Evolutionary conservation across 2,888 invertebrate genomes (phyloP).

Genomic region (Hipparchia semele): DNA sequence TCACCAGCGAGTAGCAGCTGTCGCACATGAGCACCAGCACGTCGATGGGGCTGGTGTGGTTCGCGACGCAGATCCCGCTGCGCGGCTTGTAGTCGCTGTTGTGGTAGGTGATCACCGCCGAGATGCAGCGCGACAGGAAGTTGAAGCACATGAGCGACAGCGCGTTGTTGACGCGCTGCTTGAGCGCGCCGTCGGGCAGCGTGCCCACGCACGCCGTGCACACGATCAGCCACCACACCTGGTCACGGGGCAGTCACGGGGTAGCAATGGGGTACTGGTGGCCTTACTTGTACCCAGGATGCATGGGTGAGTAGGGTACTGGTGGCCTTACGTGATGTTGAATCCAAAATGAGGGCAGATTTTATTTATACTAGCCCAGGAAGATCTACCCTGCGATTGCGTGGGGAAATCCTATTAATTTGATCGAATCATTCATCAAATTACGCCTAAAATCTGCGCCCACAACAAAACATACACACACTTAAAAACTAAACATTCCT

Average conservation of each 20-base stretch:
- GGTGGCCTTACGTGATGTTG: too few relatives aligned
- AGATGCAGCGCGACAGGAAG: conserved; percentile 95
- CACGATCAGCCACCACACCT: conserved; percentile 94
- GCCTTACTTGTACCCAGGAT: too few relatives aligned
- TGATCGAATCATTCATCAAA: too few relatives aligned
- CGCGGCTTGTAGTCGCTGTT: conserved; percentile 91
- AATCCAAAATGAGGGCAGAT: too few relatives aligned
- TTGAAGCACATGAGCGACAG: conserved; percentile 96
- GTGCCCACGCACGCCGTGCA: conserved; percentile 95
- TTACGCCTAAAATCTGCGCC: background rate
- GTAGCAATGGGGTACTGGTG: background rate
- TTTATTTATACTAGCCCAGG: background rate
- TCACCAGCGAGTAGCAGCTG: conserved; percentile 98
- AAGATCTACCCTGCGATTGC: too few relatives aligned
- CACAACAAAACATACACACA: background rate
- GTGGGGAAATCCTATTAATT: too few relatives aligned
- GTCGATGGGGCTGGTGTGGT: conserved; percentile 99
- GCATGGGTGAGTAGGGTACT: background rate
- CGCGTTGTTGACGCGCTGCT: conserved; percentile 90
- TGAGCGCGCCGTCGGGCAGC: conserved; percentile 89
- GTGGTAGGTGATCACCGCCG: conserved; percentile 93
- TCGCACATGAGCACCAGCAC: conserved; percentile 98
- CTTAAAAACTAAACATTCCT: background rate
- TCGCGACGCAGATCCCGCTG: conserved; percentile 97
- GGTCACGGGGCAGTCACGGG: background rate